Evolutionary conservation across 2,888 invertebrate species (phyloP).

Genomic region (Agrilus mali): DNA sequence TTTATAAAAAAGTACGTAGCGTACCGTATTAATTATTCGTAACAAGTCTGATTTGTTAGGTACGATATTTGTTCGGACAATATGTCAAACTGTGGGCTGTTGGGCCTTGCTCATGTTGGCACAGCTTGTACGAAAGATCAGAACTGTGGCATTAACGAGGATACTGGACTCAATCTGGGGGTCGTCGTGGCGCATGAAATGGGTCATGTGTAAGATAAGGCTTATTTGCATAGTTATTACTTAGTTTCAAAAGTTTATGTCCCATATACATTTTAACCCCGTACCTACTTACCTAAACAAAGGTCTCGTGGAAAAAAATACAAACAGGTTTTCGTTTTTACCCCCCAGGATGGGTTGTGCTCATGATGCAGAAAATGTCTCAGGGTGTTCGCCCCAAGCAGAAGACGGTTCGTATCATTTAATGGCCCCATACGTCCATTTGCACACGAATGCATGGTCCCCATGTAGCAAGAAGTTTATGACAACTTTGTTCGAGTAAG

Average conservation of each 20-base stretch:
- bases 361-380: conserved; percentile 31
- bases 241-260: conserved; percentile 1
- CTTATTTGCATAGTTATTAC: conserved; percentile 2
- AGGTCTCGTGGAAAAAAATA: not conserved
- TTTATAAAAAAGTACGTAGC: no score
- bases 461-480: conserved; percentile 42
- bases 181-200: conserved; percentile 55
- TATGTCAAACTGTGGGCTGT: conserved; percentile 38
- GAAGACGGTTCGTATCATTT: conserved; percentile 40
- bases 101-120: conserved; percentile 55
- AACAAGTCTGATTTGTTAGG: conserved; percentile 25
- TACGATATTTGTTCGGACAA: conserved; percentile 42
- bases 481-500: conserved; percentile 45
- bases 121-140: conserved; percentile 48
- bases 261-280: no score
- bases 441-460: conserved; percentile 43
- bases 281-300: no score
- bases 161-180: conserved; percentile 49
- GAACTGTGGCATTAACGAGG: conserved; percentile 55
- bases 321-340: conserved; percentile 1
- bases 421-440: conserved; percentile 45
- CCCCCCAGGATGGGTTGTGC: conserved; percentile 33
- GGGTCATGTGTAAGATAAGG: conserved; percentile 49
- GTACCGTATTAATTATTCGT: no score
- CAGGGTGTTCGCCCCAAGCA: conserved; percentile 33